These are phyloP conservation scores for Bombus pascuorum DNA, from an alignment of 1,140 invertebrate genomes.

Conservation along the genomic window DNA sequence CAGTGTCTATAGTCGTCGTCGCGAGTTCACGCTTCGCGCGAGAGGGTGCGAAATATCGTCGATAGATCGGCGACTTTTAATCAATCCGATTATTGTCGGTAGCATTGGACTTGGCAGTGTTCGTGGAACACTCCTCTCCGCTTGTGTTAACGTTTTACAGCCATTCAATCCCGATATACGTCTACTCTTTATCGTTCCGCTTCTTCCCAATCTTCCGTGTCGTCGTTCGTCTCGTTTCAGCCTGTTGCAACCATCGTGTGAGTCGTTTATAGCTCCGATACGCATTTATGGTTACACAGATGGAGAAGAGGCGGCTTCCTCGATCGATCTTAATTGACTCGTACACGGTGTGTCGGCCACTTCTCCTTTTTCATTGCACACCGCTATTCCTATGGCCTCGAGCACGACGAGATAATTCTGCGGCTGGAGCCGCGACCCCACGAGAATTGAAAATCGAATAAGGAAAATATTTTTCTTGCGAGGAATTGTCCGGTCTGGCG, in stretches of 20 bases:
- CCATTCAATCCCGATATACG: slow-evolving; percentile 50
- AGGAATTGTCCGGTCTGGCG: slow-evolving; percentile 4
- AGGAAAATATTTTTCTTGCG: slow-evolving; percentile 43
- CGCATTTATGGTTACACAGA: slow-evolving; percentile 20
- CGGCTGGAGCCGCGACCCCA: background rate
- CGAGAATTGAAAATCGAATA: slow-evolving; percentile 4
- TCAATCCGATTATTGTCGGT: slow-evolving; percentile 72
- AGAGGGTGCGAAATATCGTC: background rate
- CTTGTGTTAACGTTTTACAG: background rate
- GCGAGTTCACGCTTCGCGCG: background rate
- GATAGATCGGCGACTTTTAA: slow-evolving; percentile 69
- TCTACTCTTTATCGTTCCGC: slow-evolving; percentile 5
- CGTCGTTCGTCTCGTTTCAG: slow-evolving; percentile 12
- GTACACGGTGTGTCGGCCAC: slow-evolving; percentile 44
- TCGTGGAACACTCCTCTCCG: slow-evolving; percentile 35
- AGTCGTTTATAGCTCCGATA: slow-evolving; percentile 33
- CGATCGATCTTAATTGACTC: slow-evolving; percentile 70
- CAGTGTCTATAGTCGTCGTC: background rate
- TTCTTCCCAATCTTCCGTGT: slow-evolving; percentile 1
- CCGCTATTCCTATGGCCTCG: slow-evolving; percentile 15
- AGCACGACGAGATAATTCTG: slow-evolving; percentile 57
- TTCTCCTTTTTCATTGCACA: slow-evolving; percentile 53
- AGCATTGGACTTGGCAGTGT: slow-evolving; percentile 62
- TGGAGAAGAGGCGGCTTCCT: slow-evolving; percentile 56
- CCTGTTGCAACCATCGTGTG: slow-evolving; percentile 4